Percentiles rank a stretch among this genome's conserved stretches.
phyloP scores from a whole-genome alignment of 2,888 invertebrate species.

The Lochmaea capreae region DNA sequence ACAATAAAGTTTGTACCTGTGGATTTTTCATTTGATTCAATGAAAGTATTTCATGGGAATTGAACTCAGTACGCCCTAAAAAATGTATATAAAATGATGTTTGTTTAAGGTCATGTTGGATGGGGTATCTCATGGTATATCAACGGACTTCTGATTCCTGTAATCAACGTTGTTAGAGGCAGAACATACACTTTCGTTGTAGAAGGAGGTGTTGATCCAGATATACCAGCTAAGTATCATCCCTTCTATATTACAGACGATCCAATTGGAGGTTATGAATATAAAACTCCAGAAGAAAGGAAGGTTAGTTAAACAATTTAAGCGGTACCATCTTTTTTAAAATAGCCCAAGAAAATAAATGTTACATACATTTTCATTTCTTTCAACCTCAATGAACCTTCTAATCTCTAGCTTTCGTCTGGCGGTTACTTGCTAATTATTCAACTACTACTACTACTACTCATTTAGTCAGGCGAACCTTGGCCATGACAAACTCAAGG shows the following conservation, averaged over 20 bases:
- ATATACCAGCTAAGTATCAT: slow-evolving; percentile 85
- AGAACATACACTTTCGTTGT: slow-evolving; percentile 88
- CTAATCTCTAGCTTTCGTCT: too few species aligned
- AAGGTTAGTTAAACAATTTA: slow-evolving; percentile 69
- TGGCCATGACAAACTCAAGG: too few species aligned
- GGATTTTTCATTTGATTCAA: too few species aligned
- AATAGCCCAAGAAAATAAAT: too few species aligned
- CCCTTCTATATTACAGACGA: slow-evolving; percentile 95
- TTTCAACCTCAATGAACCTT: too few species aligned
- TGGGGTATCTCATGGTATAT: slow-evolving; percentile 97
- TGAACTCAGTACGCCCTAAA: background rate
- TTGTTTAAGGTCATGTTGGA: slow-evolving; percentile 82
- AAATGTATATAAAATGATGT: background rate
- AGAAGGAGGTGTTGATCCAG: slow-evolving; percentile 86
- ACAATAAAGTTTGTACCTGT: too few species aligned
- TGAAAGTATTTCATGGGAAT: too few species aligned
- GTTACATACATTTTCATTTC: too few species aligned
- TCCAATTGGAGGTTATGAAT: slow-evolving; percentile 88
- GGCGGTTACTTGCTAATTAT: too few species aligned
- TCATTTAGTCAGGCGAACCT: too few species aligned
- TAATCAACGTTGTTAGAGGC: slow-evolving; percentile 89
- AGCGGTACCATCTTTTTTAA: too few species aligned
- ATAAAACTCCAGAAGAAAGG: slow-evolving; percentile 85
- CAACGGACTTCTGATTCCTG: slow-evolving; percentile 91
- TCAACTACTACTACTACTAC: too few species aligned